Evolutionary conservation across 1,140 invertebrate species (phyloP), one percentile per base, ranked within the genome.

Genomic region (Aporrectodea caliginosa): DNA sequence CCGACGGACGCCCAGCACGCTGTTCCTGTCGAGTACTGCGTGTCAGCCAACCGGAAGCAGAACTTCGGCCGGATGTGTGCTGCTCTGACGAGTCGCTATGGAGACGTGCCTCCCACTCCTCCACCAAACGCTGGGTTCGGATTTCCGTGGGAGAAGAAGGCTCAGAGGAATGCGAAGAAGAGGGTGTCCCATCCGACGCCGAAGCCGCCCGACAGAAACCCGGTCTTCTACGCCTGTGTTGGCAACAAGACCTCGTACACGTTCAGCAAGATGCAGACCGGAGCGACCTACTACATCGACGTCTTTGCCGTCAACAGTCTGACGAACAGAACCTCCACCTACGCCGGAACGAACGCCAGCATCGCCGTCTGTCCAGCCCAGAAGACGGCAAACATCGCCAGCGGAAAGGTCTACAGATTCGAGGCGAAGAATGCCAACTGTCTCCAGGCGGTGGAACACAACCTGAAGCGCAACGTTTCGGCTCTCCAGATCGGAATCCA

Each of bases 261-360:
- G 2, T 86, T 85, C 74, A 81, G 68, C 30, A 81, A 82, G 43
- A 82, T 84, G 0, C 78, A 82, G 14, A 79, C 82, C 1, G 85
- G 84, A n/a, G 82, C 80, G 29, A 84, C 80, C 6, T 89, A 89
- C 75, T 85, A 79, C 75, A 81, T 88, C 2, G 86, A 88, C 80
- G 87, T 88, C 6, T 88, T 85, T 82, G 84, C 84, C 0, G 70
- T 86, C 1, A 84, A 87, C 76, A 76, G 75, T 14, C 32, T 75
- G 16, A 86, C 83, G 16, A 85, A 86, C 43, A 80, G 78, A 16
- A 83, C 83, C 32, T 80, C 82, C 0, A 80, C 83, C 6, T 89
- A 87, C 78, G 80, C 79, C 14, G 84, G 85, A 16, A 81, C 83
- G 0, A 80, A 75, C 14, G 83, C 84, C 6, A 84, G 80, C 34